These are phyloP conservation scores for Carcina quercana DNA, from an alignment of 2,888 invertebrate species.

Conservation along the genomic window DNA sequence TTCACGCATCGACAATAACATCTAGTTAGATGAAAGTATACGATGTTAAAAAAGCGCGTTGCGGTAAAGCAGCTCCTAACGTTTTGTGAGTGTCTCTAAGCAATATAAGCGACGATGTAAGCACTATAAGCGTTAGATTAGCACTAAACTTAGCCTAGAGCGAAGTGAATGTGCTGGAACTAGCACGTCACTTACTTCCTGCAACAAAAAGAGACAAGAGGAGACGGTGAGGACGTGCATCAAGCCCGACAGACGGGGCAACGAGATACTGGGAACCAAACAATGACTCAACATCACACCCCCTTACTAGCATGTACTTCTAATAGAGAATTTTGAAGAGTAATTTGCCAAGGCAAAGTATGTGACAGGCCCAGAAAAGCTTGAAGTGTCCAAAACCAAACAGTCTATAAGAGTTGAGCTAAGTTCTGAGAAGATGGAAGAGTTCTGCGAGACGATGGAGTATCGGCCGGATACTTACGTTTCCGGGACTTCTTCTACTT, in stretches of 20 bases:
- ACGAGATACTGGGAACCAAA: constrained; percentile 38
- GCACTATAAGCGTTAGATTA: constrained; percentile 60
- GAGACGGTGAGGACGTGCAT: constrained; percentile 65
- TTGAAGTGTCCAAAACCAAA: constrained; percentile 58
- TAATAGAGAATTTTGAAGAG: constrained; percentile 32
- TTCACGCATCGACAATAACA: constrained; percentile 18
- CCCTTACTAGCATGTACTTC: constrained; percentile 19
- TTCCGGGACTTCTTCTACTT: constrained; percentile 83
- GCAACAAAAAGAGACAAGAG: constrained; percentile 71
- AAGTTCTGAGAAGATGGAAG: constrained; percentile 42
- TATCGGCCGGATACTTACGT: constrained; percentile 75
- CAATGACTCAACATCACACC: constrained; percentile 45
- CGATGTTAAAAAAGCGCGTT: constrained; percentile 38
- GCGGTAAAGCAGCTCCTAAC: constrained; percentile 38
- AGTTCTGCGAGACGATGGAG: constrained; percentile 17
- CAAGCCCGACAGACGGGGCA: constrained; percentile 45
- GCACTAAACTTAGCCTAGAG: constrained; percentile 59
- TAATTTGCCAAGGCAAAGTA: constrained; percentile 55
- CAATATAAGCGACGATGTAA: constrained; percentile 52
- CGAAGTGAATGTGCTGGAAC: constrained; percentile 64
- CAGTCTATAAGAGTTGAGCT: no score
- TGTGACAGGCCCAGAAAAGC: constrained; percentile 58
- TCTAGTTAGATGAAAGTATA: constrained; percentile 30
- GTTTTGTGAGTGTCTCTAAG: constrained; percentile 44
- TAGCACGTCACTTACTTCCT: constrained; percentile 75